Conservation (phyloP, 1,140 invertebrate species). For the Halyomorpha halys region DNA sequence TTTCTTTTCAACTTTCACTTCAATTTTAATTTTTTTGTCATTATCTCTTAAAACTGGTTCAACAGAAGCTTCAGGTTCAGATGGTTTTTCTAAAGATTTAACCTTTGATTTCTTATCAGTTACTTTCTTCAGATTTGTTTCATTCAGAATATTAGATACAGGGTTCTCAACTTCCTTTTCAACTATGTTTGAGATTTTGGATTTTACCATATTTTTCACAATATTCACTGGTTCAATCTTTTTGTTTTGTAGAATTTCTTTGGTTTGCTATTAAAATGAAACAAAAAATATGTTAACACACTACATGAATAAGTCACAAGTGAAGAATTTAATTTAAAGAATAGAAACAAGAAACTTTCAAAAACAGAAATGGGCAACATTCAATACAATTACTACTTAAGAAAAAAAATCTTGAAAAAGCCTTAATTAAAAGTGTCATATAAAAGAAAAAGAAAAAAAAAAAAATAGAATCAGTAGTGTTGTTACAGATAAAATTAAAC, state of each 20-base stretch:
- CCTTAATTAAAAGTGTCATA: too few species aligned
- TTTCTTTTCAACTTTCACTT: neutral
- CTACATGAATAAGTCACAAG: too few species aligned
- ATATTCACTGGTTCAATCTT: neutral
- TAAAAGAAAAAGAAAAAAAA: too few species aligned
- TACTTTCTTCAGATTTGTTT: neutral
- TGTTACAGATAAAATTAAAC: too few species aligned
- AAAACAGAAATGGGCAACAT: too few species aligned
- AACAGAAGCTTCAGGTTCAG: neutral
- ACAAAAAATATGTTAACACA: neutral
- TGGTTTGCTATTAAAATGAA: neutral
- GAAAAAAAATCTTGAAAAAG: too few species aligned
- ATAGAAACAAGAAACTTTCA: too few species aligned
- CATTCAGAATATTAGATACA: neutral
- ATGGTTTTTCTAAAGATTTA: neutral
- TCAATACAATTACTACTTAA: too few species aligned
- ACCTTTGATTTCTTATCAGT: neutral
- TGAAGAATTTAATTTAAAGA: too few species aligned
- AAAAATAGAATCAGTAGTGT: too few species aligned
- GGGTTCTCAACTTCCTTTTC: neutral
- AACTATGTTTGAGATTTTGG: neutral
- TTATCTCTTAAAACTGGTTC: neutral
- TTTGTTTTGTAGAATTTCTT: neutral
- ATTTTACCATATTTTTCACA: neutral
- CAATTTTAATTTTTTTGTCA: neutral